phyloP scores from a whole-genome alignment of 2,797 vertebrate species.

The Channallabes apus region DNA sequence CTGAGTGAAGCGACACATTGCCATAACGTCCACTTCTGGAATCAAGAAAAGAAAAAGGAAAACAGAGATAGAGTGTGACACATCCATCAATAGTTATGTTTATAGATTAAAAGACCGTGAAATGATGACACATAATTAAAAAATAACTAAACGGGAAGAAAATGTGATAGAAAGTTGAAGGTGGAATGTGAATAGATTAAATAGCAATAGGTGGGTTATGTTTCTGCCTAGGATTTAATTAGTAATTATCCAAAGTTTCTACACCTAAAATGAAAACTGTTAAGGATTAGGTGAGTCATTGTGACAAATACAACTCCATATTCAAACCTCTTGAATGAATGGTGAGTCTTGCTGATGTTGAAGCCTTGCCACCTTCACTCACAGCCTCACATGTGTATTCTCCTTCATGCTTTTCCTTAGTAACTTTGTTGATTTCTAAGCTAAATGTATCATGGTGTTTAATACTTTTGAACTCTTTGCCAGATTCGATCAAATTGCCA shows the following conservation, averaged over 20 bases:
- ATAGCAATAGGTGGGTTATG: constrained; percentile 32
- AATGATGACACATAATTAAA: constrained; percentile 26
- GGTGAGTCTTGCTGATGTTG: constrained; percentile 85
- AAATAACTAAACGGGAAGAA: background rate
- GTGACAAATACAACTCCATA: constrained; percentile 70
- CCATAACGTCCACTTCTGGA: constrained; percentile 24
- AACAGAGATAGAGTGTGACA: constrained; percentile 2
- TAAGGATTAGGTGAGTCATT: constrained; percentile 52
- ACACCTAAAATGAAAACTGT: constrained; percentile 36
- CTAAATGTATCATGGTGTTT: constrained; percentile 79
- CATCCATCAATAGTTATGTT: constrained; percentile 26
- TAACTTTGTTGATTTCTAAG: constrained; percentile 77
- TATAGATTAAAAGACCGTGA: constrained; percentile 22
- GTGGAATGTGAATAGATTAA: constrained; percentile 7
- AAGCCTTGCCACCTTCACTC: constrained; percentile 82
- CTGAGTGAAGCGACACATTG: background rate
- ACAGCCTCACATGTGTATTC: constrained; percentile 87
- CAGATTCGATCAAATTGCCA: constrained; percentile 79
- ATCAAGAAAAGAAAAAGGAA: constrained; percentile 37
- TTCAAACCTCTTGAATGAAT: constrained; percentile 90
- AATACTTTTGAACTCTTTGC: constrained; percentile 88
- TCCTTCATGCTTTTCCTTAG: constrained; percentile 83
- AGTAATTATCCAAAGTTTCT: constrained; percentile 47
- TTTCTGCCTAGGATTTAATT: constrained; percentile 36
- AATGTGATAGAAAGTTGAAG: constrained; percentile 3